Percentiles rank a stretch among this genome's conserved stretches.
Evolutionary conservation across 2,797 vertebrate genomes (phyloP).

Genomic region (Mus spretus): DNA sequence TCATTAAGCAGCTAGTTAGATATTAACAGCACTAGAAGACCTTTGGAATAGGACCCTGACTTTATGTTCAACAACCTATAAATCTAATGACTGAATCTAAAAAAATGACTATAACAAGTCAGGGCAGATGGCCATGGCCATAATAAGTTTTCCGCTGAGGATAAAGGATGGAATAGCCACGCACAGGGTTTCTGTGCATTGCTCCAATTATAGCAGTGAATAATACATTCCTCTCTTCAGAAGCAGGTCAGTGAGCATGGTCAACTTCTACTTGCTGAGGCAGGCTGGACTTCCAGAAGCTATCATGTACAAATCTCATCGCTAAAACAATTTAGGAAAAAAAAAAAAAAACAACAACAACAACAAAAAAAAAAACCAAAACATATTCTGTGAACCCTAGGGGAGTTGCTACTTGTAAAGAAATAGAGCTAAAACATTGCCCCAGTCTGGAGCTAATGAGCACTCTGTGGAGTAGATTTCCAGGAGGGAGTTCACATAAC

Average conservation of each 20-base stretch:
- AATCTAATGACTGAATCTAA: not conserved
- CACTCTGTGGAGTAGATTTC: constrained; percentile 31
- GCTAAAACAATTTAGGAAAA: constrained; percentile 6
- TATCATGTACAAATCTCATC: constrained; percentile 41
- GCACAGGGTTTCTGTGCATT: not conserved
- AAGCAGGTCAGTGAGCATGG: constrained; percentile 7
- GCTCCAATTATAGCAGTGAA: not conserved
- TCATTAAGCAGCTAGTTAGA: not conserved
- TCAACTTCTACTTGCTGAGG: not conserved
- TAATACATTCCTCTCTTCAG: not conserved
- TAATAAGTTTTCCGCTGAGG: not conserved
- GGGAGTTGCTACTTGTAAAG: constrained; percentile 19
- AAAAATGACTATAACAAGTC: not conserved
- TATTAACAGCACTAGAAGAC: not conserved
- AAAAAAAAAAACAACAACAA: not conserved
- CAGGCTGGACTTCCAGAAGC: not conserved
- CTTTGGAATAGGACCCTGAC: not conserved
- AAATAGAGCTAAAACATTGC: not conserved
- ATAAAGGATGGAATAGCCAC: not conserved
- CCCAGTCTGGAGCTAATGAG: constrained; percentile 65
- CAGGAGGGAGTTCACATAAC: constrained; percentile 28
- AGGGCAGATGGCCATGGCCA: not conserved
- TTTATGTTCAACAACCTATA: not conserved
- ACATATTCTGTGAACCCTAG: not conserved
- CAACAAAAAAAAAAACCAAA: not conserved